Base-by-base conservation (phyloP, 2,888 invertebrate genomes). In the Apeira syringaria region DNA sequence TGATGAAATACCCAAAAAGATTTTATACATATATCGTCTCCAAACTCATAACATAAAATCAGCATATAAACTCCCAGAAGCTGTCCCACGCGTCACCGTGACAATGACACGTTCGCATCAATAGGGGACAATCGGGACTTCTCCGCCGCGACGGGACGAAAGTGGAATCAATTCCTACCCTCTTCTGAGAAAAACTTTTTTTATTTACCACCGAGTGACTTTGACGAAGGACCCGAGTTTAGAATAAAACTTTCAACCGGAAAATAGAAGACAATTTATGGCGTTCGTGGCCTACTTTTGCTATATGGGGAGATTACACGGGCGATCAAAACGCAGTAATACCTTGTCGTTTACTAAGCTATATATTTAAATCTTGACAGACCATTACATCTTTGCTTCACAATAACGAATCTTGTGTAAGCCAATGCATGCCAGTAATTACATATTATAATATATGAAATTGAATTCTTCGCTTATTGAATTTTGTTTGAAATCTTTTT, bases 211-310 rank as follows among this genome's bases (percentile, higher is more conserved):
- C 65, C 51, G 60, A 66, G 59, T 71, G 79, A 80, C 76, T 81
- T 80, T 83, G 82, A 83, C 76, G 81, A 69, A 80, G 80, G 81
- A 71, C 61, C 62, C 61, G 68, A 80, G 74, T 81, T 80, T 72
- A 62, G 66, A 73, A 72, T 70, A 72, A 70, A 74, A 75, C 65
- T 72, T 69, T 64, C 57, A 56, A 63, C 59, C 60, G 61, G 61
- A 59, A 64, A 69, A 64, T 60, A 61, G 54, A 61, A 60, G 48
- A 56, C 64, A 63, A 65, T 68, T 66, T 66, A 63, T 59, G 61
- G 45, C 50, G 46, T 56, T 61, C 53, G 49, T 62, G 65, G 61
- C 72, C 67, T 64, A 69, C 59, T 71, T 74, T 49, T 53, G 22
- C n/a, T 3, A 2, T 33, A 9, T 26, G 27, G 29, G 28, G 26